Evolutionary conservation across 1,140 invertebrate genomes (phyloP).

Genomic region (Zaprionus capensis): DNA sequence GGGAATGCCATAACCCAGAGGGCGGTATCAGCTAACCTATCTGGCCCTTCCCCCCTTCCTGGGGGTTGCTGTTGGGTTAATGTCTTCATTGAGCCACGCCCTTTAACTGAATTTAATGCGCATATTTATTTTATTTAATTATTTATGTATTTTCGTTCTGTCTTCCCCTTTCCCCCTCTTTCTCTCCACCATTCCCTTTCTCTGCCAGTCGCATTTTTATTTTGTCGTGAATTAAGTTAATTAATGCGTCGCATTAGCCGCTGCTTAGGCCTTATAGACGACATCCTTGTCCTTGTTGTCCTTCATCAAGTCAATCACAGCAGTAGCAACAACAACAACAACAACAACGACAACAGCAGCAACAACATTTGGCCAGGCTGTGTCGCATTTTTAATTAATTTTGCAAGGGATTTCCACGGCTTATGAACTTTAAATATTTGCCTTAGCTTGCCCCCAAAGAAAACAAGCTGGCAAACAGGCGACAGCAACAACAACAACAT

Average conservation of each 20-base stretch:
- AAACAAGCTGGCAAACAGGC: slow-evolving; percentile 12
- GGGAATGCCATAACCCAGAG: slow-evolving; percentile 15
- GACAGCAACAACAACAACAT: slow-evolving; percentile 4
- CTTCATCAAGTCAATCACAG: slow-evolving; percentile 77
- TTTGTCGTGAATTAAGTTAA: slow-evolving; percentile 71
- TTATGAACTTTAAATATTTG: slow-evolving; percentile 78
- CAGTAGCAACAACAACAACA: slow-evolving; percentile 27
- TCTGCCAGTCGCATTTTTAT: slow-evolving; percentile 41
- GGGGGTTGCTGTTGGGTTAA: slow-evolving; percentile 1
- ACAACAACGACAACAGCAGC: slow-evolving; percentile 26
- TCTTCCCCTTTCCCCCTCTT: neutral
- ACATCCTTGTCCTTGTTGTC: slow-evolving; percentile 65
- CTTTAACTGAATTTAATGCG: slow-evolving; percentile 49
- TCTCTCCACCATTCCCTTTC: neutral
- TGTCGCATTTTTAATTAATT: slow-evolving; percentile 73
- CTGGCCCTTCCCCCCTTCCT: neutral
- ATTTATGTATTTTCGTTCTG: slow-evolving; percentile 37
- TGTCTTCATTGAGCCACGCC: slow-evolving; percentile 36
- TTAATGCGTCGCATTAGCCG: slow-evolving; percentile 70
- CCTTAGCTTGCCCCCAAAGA: neutral
- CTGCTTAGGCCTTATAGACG: slow-evolving; percentile 42
- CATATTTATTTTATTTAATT: slow-evolving; percentile 67
- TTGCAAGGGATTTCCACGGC: slow-evolving; percentile 64
- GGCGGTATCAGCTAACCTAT: too few relatives aligned
- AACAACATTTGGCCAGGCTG: slow-evolving; percentile 11